Evolutionary conservation across 2,888 invertebrate species (phyloP).

Genomic region (Agrotis ipsilon): DNA sequence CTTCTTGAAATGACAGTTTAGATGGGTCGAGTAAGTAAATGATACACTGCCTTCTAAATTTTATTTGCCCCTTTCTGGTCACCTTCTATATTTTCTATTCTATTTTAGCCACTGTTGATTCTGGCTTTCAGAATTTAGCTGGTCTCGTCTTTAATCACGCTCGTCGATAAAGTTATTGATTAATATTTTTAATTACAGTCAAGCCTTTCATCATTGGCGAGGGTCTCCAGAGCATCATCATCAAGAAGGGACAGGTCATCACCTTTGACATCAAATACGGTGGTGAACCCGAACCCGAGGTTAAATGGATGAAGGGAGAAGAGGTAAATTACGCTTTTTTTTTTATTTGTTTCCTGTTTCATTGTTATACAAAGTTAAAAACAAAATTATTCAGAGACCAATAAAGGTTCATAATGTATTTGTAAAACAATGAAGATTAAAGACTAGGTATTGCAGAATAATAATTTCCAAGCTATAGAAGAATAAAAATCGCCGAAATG

Average conservation of each 20-base stretch:
- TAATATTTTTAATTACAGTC: conserved; percentile 89
- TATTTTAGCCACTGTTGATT: background rate
- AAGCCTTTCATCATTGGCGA: conserved; percentile 99
- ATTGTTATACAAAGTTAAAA: conserved; percentile 25
- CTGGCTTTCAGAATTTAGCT: background rate
- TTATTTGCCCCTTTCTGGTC: background rate
- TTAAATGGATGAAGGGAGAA: conserved; percentile 96
- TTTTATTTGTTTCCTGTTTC: conserved; percentile 58
- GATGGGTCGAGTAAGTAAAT: background rate
- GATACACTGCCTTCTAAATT: background rate
- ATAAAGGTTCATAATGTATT: too few species aligned
- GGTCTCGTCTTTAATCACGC: background rate
- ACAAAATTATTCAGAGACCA: too few species aligned
- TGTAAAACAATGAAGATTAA: conserved; percentile 21
- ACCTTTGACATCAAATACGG: conserved; percentile 98
- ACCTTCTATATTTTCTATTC: background rate
- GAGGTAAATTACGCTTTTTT: conserved; percentile 89
- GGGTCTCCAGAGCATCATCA: conserved; percentile 95
- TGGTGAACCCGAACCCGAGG: conserved; percentile 99
- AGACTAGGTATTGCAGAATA: background rate
- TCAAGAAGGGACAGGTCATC: conserved; percentile 99
- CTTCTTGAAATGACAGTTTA: background rate
- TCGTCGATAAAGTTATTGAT: background rate
- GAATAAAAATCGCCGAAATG: background rate
- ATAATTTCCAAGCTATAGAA: background rate